Evolutionary conservation across 2,797 vertebrate genomes (phyloP), one percentile per base, ranked within the genome.

Genomic region (Sebastes steindachneri): DNA sequence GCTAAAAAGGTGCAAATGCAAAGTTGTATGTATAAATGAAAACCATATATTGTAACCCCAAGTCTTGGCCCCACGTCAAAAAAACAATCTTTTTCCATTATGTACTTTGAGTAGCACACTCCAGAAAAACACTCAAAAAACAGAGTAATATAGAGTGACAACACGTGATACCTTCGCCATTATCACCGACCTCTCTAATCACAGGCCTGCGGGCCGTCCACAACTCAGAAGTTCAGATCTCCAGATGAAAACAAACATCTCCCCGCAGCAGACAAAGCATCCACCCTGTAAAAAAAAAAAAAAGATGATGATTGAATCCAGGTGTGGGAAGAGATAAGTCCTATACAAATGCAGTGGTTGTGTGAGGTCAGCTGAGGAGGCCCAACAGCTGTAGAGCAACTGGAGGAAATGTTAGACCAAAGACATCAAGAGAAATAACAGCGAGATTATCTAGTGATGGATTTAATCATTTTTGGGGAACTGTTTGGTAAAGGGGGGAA

Each of bases 321-420:
- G 85, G 83, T 94, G 93, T 73, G 62, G 63, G 37, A 82, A 81
- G 62, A 88, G 91, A 90, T 90, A 87, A 84, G 74, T 82, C 73
- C 67, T 55, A 37, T 81, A 87, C 73, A 77, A 77, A 86, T 31
- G 77, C 81, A 65, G 25, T 72, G 68, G 73, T 85, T 48, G 83
- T 86, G 77, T 89, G 86, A 88, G 85, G 86, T 89, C 79, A 92
- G 74, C n/a, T 86, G 80, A 85, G 82, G 79, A 82, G 74, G 86
- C 78, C 84, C 58, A 79, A 87, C 91, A 92, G 89, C 88, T 93
- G 89, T 84, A 80, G 64, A 89, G 83, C 90, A 94, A 93, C 89
- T 86, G 84, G 64, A 85, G 85, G 89, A 92, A 88, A 88, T 86
- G 88, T 90, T 88, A 79, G 81, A 91, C 76, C 62, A 67, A 80